Conservation (phyloP, 2,113 vertebrate genomes). For the Callochromis pleurospilus region DNA sequence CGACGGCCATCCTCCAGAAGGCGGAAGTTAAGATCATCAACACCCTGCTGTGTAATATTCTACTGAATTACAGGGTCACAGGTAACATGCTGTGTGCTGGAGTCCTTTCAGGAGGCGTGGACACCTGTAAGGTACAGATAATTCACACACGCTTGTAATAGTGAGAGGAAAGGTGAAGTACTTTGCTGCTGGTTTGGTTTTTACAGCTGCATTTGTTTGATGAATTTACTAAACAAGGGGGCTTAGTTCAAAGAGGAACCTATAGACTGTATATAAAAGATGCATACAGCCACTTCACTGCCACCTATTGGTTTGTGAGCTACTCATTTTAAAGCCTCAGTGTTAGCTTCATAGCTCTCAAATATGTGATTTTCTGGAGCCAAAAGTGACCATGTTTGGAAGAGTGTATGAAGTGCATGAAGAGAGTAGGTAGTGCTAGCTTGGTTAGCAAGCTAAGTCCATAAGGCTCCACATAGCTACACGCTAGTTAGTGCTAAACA, state of each 20-base stretch:
- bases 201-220: not conserved
- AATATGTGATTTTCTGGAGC: not conserved
- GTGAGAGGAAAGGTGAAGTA: not conserved
- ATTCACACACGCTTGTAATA: not conserved
- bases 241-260: not conserved
- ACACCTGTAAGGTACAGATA: slow-evolving; percentile 83
- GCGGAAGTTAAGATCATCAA: slow-evolving; percentile 82
- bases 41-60: slow-evolving; percentile 73
- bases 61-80: slow-evolving; percentile 69
- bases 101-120: slow-evolving; percentile 79
- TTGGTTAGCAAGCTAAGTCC: not conserved
- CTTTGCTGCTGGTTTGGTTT: not conserved
- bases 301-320: not conserved
- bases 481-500: not conserved
- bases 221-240: too few species aligned
- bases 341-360: not conserved
- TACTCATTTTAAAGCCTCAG: fast-evolving
- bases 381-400: not conserved
- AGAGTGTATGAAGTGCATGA: not conserved
- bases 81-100: slow-evolving; percentile 83
- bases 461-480: not conserved
- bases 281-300: not conserved
- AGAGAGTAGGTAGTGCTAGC: not conserved
- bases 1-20: slow-evolving; percentile 77
- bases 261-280: not conserved